Percentiles rank a stretch among this genome's conserved stretches.
Evolutionary conservation across 1,140 invertebrate genomes (phyloP).

Genomic region (Leptinotarsa texana): DNA sequence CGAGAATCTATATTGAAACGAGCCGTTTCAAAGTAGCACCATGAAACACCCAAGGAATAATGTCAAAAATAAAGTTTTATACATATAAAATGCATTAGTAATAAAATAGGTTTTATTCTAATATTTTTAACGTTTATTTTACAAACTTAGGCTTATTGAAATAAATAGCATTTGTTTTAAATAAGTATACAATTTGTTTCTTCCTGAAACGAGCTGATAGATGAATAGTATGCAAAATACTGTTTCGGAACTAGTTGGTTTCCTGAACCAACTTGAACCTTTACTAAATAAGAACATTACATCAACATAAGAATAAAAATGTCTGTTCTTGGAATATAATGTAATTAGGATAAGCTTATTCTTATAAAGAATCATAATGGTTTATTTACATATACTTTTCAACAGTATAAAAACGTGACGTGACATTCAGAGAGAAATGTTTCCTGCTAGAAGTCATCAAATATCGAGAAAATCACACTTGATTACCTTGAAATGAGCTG

Average conservation of each 20-base stretch:
- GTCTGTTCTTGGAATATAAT: not conserved
- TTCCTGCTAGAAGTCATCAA: not conserved
- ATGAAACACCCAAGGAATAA: constrained; percentile 11
- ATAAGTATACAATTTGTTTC: not conserved
- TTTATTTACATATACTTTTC: not conserved
- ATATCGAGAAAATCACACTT: no score
- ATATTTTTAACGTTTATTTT: constrained; percentile 13
- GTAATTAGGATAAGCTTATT: not conserved
- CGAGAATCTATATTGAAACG: constrained; percentile 15
- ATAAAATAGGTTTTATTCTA: constrained; percentile 27
- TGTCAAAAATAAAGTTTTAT: constrained; percentile 37
- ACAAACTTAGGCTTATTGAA: constrained; percentile 13
- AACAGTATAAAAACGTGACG: not conserved
- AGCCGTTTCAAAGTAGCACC: constrained; percentile 5
- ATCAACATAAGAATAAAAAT: not conserved
- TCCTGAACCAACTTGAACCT: no score
- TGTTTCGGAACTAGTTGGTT: no score
- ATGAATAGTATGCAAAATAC: no score
- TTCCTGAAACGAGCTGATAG: no score
- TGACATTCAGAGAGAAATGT: not conserved
- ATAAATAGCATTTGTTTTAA: constrained; percentile 29
- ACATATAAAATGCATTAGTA: constrained; percentile 34
- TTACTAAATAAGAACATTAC: no score
- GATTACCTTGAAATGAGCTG: no score
- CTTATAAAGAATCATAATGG: constrained; percentile 1